These are phyloP conservation scores for Heliconius ethilla DNA, from an alignment of 2,888 invertebrate genomes.

Conservation along the genomic window DNA sequence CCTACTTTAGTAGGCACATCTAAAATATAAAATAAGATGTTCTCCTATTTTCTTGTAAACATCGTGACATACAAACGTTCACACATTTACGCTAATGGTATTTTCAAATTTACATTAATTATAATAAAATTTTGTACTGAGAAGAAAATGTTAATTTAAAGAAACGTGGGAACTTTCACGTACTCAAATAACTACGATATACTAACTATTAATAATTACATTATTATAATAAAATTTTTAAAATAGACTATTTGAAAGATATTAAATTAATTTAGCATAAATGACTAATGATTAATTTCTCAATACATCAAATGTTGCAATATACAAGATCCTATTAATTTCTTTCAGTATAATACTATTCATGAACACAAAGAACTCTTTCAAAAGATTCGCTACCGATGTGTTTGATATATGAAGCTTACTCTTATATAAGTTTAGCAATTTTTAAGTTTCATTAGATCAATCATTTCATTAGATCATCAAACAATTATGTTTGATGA, in stretches of 20 bases:
- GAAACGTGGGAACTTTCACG: conserved; percentile 28
- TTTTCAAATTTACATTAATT: conserved; percentile 33
- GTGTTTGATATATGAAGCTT: neutral
- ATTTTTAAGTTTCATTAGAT: neutral
- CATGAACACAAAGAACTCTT: conserved; percentile 55
- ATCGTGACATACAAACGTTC: conserved; percentile 16
- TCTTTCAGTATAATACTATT: conserved; percentile 56
- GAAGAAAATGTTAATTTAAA: conserved; percentile 18
- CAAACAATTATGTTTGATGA: no score
- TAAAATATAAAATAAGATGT: conserved; percentile 63
- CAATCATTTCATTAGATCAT: no score
- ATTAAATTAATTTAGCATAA: conserved; percentile 1
- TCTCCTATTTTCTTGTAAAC: conserved; percentile 30
- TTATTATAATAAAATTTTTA: neutral
- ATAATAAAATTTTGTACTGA: conserved; percentile 8
- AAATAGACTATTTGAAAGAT: neutral
- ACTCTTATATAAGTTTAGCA: neutral
- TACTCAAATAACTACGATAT: neutral
- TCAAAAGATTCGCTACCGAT: conserved; percentile 29
- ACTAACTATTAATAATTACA: no score
- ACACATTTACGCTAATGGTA: conserved; percentile 30
- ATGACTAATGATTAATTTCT: conserved; percentile 32
- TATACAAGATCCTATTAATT: conserved; percentile 40
- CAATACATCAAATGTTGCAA: conserved; percentile 19
- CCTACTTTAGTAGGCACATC: conserved; percentile 45